phyloP scores from a whole-genome alignment of 2,888 invertebrate genomes.

The Deroplatys truncata region DNA sequence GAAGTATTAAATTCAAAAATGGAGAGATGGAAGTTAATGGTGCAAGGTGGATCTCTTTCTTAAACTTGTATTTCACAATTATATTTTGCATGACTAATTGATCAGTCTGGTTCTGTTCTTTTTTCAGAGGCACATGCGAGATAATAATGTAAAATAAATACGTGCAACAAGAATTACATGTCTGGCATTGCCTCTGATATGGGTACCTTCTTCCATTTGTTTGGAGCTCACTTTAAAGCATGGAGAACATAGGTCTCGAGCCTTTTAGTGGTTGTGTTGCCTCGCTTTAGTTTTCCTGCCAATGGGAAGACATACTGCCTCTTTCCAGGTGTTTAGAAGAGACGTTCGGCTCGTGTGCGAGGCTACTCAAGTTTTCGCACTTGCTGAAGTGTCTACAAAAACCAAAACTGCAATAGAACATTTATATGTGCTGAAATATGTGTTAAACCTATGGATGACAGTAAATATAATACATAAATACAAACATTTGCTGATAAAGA shows the following conservation, averaged over 20 bases:
- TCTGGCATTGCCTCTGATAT: constrained; percentile 26
- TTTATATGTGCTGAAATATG: not conserved
- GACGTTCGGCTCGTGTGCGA: not conserved
- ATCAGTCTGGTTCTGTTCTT: constrained; percentile 30
- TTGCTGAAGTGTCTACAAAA: not conserved
- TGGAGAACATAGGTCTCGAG: constrained; percentile 10
- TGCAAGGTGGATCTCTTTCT: not conserved
- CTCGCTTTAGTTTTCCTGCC: not conserved
- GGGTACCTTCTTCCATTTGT: constrained; percentile 3
- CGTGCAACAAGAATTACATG: constrained; percentile 6
- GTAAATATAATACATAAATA: not conserved
- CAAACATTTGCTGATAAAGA: not conserved
- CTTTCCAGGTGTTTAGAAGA: constrained; percentile 16
- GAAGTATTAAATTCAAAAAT: not conserved
- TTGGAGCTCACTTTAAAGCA: constrained; percentile 10
- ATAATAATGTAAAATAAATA: constrained; percentile 19
- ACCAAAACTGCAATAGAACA: not conserved
- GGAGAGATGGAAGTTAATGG: not conserved
- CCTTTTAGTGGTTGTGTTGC: not conserved
- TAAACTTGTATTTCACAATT: not conserved
- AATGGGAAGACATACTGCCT: constrained; percentile 9
- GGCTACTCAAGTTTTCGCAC: not conserved
- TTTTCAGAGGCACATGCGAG: constrained; percentile 31
- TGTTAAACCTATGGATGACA: not conserved
- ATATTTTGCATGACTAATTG: constrained; percentile 18